A percentile compares a stretch with the other conserved stretches of the same genome.
phyloP scores from a whole-genome alignment of 2,888 invertebrate genomes.

The Nasonovia ribisnigri region DNA sequence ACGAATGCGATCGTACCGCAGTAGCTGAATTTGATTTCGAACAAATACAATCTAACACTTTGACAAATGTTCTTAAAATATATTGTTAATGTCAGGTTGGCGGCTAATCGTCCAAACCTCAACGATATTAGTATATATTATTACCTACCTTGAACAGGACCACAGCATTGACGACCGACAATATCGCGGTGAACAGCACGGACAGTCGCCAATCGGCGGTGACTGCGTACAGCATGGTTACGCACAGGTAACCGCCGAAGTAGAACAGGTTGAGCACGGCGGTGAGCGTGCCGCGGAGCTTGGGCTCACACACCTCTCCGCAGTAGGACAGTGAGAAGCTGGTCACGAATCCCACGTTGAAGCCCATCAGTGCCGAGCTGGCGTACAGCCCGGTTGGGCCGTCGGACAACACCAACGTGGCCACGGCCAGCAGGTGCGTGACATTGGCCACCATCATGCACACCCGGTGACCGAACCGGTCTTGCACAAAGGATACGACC shows the following conservation, averaged over 20 bases:
- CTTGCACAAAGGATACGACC: background rate
- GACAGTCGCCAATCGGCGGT: slow-evolving; percentile 72
- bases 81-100: no score
- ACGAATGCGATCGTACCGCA: no score
- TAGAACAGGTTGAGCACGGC: slow-evolving; percentile 69
- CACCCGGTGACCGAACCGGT: slow-evolving; percentile 26
- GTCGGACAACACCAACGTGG: background rate
- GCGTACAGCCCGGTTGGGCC: background rate
- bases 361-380: slow-evolving; percentile 36
- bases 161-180: slow-evolving; percentile 73
- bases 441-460: slow-evolving; percentile 47
- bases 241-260: slow-evolving; percentile 71
- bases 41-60: no score
- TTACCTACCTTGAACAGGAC: slow-evolving; percentile 73
- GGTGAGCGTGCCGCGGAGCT: slow-evolving; percentile 74
- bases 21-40: no score
- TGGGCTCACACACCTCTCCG: slow-evolving; percentile 75
- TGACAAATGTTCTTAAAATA: no score
- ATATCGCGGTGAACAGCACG: slow-evolving; percentile 72
- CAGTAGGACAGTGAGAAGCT: slow-evolving; percentile 71
- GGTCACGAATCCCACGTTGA: slow-evolving; percentile 33
- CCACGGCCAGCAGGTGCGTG: background rate
- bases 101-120: no score
- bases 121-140: no score
- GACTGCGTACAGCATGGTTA: slow-evolving; percentile 72